Conservation (phyloP, 1,140 invertebrate species). For the Oedothorax gibbosus region DNA sequence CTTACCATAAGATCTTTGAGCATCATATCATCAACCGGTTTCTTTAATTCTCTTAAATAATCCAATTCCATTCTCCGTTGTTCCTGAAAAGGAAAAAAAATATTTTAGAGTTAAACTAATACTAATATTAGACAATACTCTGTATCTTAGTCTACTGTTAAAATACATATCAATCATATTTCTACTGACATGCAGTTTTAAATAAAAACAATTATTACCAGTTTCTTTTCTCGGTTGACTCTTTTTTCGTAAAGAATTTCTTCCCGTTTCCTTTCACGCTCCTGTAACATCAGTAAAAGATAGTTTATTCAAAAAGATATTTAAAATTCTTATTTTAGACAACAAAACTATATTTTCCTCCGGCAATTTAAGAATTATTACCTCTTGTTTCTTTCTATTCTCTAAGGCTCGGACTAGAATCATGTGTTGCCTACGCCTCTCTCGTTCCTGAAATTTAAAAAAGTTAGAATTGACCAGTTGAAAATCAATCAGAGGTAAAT, state of each 20-base stretch:
- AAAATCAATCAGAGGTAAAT: background rate
- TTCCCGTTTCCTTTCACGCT: conserved; percentile 85
- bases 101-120: background rate
- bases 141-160: background rate
- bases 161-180: background rate
- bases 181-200: background rate
- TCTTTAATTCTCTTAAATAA: conserved; percentile 84
- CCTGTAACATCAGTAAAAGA: conserved; percentile 66
- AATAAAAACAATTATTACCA: conserved; percentile 66
- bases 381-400: conserved; percentile 82
- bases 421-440: conserved; percentile 90
- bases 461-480: conserved; percentile 19
- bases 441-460: conserved; percentile 79
- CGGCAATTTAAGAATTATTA: conserved; percentile 7
- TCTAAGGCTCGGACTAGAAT: conserved; percentile 88
- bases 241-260: conserved; percentile 82
- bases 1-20: conserved; percentile 67
- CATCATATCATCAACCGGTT: conserved; percentile 78
- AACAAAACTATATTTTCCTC: background rate
- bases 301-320: background rate
- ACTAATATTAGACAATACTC: background rate
- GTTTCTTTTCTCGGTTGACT: conserved; percentile 82
- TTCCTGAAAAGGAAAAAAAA: conserved; percentile 70
- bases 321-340: background rate
- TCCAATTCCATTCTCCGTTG: conserved; percentile 86